Evolutionary conservation across 2,888 invertebrate genomes (phyloP).

Genomic region (Callosobruchus maculatus): DNA sequence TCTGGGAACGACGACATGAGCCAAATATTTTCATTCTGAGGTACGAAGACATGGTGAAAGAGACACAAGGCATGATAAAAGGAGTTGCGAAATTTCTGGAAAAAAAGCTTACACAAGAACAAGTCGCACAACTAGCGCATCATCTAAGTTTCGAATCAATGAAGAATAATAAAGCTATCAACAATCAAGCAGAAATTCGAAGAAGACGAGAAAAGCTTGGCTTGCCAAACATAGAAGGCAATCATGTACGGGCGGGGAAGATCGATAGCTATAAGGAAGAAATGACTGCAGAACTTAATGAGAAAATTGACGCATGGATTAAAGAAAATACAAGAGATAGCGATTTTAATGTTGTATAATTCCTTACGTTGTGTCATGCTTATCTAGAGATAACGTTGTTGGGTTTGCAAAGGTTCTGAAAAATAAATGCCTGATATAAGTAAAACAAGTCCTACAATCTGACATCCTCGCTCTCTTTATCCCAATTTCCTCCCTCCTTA

Average conservation of each 20-base stretch:
- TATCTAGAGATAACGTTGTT: too few species aligned
- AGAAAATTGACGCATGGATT: neutral
- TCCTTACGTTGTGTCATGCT: too few species aligned
- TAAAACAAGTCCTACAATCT: too few species aligned
- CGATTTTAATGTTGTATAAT: neutral
- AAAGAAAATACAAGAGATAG: neutral
- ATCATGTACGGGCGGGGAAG: neutral
- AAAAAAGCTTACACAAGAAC: constrained; percentile 17
- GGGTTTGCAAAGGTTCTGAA: too few species aligned
- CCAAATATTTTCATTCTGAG: constrained; percentile 30
- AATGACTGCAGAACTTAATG: neutral
- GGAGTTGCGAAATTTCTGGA: constrained; percentile 23
- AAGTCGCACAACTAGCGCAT: constrained; percentile 19
- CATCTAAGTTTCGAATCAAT: constrained; percentile 43
- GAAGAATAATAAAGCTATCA: constrained; percentile 55
- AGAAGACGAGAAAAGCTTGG: neutral
- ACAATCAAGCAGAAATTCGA: constrained; percentile 28
- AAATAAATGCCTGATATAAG: too few species aligned
- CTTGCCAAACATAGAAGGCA: neutral
- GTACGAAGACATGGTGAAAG: constrained; percentile 31
- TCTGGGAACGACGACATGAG: constrained; percentile 24
- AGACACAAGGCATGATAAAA: constrained; percentile 18
- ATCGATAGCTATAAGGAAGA: neutral
- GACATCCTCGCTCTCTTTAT: too few species aligned
- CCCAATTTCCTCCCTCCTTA: too few species aligned